phyloP scores from a whole-genome alignment of 1,140 invertebrate species.

The Lineus longissimus region DNA sequence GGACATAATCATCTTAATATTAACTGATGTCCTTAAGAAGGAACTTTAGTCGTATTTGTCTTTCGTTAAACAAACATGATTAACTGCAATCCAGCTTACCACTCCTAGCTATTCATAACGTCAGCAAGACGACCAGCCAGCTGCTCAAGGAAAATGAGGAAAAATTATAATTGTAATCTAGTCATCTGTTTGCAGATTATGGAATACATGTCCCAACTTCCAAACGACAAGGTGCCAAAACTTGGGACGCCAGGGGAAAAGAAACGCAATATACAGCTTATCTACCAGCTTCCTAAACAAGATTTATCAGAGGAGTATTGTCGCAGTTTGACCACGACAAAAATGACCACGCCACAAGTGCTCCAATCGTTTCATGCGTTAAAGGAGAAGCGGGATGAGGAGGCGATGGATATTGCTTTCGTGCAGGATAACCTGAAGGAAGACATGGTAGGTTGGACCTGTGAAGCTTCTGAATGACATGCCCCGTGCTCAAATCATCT shows the following conservation, averaged over 20 bases:
- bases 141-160: too few species aligned
- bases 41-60: too few species aligned
- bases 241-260: slow-evolving; percentile 92
- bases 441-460: slow-evolving; percentile 30
- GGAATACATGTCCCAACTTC: slow-evolving; percentile 90
- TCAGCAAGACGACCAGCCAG: too few species aligned
- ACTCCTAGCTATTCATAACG: too few species aligned
- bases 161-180: neutral
- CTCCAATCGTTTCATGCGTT: slow-evolving; percentile 87
- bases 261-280: slow-evolving; percentile 82
- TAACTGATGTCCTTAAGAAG: too few species aligned
- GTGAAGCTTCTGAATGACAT: slow-evolving; percentile 5
- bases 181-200: slow-evolving; percentile 72
- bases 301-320: slow-evolving; percentile 85
- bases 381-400: slow-evolving; percentile 82
- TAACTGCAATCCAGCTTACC: too few species aligned
- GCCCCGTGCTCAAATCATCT: slow-evolving; percentile 25
- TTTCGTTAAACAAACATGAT: too few species aligned
- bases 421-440: slow-evolving; percentile 57
- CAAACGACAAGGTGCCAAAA: slow-evolving; percentile 95
- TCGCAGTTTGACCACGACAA: slow-evolving; percentile 81
- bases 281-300: slow-evolving; percentile 88
- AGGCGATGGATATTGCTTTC: slow-evolving; percentile 88
- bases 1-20: too few species aligned
- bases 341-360: slow-evolving; percentile 76